Evolutionary conservation across 2,888 invertebrate genomes (phyloP).

Genomic region (Bellardia bayeri): DNA sequence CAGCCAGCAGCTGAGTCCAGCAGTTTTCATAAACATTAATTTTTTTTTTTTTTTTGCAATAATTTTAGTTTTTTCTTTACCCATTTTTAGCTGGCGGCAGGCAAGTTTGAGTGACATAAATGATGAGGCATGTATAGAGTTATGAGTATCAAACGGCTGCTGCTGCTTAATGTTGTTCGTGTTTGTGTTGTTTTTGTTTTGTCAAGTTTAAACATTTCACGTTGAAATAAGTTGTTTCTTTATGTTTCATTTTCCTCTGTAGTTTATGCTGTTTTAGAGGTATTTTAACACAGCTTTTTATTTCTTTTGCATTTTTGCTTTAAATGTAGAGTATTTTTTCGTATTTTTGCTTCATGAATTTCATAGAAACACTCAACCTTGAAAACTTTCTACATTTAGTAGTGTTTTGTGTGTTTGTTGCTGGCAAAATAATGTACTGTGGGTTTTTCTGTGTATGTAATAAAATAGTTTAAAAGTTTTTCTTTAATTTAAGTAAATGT

Average conservation of each 20-base stretch:
- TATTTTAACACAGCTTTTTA: background rate
- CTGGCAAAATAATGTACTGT: background rate
- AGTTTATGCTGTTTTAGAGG: background rate
- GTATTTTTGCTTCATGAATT: background rate
- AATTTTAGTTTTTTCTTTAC: background rate
- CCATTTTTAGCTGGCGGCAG: background rate
- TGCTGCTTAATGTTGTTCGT: background rate
- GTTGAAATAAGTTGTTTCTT: background rate
- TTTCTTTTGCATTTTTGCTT: background rate
- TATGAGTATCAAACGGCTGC: background rate
- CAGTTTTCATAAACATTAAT: background rate
- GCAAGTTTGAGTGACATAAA: background rate
- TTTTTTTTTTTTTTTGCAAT: background rate
- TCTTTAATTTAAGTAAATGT: too few species aligned
- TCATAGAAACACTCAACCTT: conserved; percentile 4
- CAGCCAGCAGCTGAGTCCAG: background rate
- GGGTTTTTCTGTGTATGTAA: background rate
- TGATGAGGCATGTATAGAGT: background rate
- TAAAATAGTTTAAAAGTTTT: too few species aligned
- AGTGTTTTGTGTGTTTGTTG: too few species aligned
- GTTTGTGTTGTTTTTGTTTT: conserved; percentile 6
- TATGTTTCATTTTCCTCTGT: background rate
- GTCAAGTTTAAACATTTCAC: background rate
- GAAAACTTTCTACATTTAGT: background rate
- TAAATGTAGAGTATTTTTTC: background rate